phyloP scores from a whole-genome alignment of 2,797 vertebrate genomes.

The Helostoma temminkii region DNA sequence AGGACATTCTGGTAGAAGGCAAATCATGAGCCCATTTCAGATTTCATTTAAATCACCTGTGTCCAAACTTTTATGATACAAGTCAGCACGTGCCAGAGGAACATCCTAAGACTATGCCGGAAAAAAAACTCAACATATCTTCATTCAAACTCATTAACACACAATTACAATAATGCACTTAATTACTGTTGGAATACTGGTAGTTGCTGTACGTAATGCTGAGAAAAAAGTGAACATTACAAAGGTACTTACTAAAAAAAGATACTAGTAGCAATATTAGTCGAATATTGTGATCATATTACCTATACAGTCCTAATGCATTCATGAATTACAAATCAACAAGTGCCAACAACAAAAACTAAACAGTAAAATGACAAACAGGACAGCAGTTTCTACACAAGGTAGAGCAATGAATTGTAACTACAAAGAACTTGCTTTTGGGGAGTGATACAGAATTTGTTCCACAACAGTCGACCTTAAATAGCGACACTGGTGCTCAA shows the following conservation, averaged over 20 bases:
- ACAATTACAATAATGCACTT: constrained; percentile 83
- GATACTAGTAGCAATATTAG: constrained; percentile 74
- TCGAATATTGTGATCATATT: constrained; percentile 71
- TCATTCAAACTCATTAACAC: constrained; percentile 72
- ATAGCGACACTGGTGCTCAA: constrained; percentile 31
- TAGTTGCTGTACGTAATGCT: constrained; percentile 79
- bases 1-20: constrained; percentile 61
- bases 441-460: constrained; percentile 19
- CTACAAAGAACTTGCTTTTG: constrained; percentile 61
- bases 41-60: constrained; percentile 52
- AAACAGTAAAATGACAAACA: constrained; percentile 69
- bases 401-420: constrained; percentile 42
- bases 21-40: constrained; percentile 56
- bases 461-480: constrained; percentile 18
- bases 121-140: constrained; percentile 44
- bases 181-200: constrained; percentile 68
- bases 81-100: constrained; percentile 64
- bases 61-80: constrained; percentile 50
- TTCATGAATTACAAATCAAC: constrained; percentile 75
- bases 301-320: constrained; percentile 80
- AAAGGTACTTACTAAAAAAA: constrained; percentile 80
- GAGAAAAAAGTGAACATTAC: constrained; percentile 73
- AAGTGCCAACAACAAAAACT: constrained; percentile 71
- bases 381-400: constrained; percentile 69
- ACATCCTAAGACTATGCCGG: constrained; percentile 36